These are phyloP conservation scores for Taenioides sp. DNA, from an alignment of 2,797 vertebrate species.

Conservation along the genomic window DNA sequence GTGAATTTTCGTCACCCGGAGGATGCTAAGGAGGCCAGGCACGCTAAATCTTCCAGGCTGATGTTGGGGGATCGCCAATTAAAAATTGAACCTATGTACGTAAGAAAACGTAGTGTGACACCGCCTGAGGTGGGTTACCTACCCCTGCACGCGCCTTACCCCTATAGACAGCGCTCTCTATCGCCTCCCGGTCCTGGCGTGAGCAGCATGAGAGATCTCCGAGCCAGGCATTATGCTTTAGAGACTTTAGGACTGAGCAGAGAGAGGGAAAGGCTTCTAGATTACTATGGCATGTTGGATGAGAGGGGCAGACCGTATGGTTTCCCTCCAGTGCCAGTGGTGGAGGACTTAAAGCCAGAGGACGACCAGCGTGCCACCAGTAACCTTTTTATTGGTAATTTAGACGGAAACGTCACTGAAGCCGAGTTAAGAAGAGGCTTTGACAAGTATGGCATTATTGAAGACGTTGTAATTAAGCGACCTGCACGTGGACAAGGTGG, in stretches of 20 bases:
- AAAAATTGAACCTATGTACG: slow-evolving; percentile 93
- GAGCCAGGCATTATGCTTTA: slow-evolving; percentile 85
- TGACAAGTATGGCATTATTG: slow-evolving; percentile 94
- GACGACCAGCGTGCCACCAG: slow-evolving; percentile 95
- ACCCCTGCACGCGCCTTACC: slow-evolving; percentile 84
- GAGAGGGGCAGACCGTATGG: slow-evolving; percentile 88
- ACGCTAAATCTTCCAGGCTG: slow-evolving; percentile 88
- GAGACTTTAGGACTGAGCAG: slow-evolving; percentile 85
- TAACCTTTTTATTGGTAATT: slow-evolving; percentile 94
- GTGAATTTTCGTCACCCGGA: slow-evolving; percentile 95
- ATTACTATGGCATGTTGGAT: slow-evolving; percentile 91
- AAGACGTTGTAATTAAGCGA: slow-evolving; percentile 96
- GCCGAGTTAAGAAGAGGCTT: slow-evolving; percentile 89
- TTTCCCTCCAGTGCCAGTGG: slow-evolving; percentile 79
- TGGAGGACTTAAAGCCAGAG: slow-evolving; percentile 93
- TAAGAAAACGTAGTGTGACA: slow-evolving; percentile 86
- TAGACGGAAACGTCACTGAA: slow-evolving; percentile 92
- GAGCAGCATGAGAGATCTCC: slow-evolving; percentile 81
- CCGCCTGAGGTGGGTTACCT: slow-evolving; percentile 86
- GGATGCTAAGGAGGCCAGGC: slow-evolving; percentile 91
- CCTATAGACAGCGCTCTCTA: slow-evolving; percentile 88
- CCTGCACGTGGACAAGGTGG: slow-evolving; percentile 89
- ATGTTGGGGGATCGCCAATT: slow-evolving; percentile 90
- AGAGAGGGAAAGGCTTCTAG: slow-evolving; percentile 87
- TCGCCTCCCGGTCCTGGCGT: slow-evolving; percentile 86